phyloP scores from a whole-genome alignment of 2,888 invertebrate genomes.

The Catocala sponsa region DNA sequence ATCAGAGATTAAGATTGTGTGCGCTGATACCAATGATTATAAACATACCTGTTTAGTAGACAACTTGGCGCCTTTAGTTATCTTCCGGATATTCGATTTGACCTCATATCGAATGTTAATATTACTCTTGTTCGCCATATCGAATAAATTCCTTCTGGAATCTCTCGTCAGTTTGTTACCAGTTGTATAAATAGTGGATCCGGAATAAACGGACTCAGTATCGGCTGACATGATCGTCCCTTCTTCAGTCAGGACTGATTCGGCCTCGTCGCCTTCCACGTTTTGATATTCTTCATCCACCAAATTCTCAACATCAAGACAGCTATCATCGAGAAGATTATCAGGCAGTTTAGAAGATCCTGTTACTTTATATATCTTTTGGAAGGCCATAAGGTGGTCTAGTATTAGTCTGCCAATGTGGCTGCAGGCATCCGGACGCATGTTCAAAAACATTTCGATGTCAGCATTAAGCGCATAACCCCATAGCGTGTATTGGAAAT shows the following conservation, averaged over 20 bases:
- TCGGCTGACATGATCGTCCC: constrained; percentile 78
- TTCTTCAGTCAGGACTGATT: constrained; percentile 78
- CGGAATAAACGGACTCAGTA: constrained; percentile 78
- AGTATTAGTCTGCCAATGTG: constrained; percentile 86
- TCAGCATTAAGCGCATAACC: constrained; percentile 87
- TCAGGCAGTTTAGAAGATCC: constrained; percentile 68
- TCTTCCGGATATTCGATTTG: constrained; percentile 79
- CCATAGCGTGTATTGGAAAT: constrained; percentile 87
- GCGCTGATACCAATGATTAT: too few relatives aligned
- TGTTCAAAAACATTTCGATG: constrained; percentile 87
- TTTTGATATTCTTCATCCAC: constrained; percentile 84
- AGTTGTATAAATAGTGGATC: constrained; percentile 76
- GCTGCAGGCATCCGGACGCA: constrained; percentile 88
- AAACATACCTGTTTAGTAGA: constrained; percentile 80
- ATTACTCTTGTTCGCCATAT: constrained; percentile 78
- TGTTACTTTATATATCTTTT: constrained; percentile 81
- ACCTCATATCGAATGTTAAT: constrained; percentile 77
- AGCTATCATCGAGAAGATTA: constrained; percentile 72
- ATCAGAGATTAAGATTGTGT: too few relatives aligned
- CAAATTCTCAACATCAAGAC: constrained; percentile 76
- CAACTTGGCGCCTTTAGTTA: constrained; percentile 81
- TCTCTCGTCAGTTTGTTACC: constrained; percentile 75
- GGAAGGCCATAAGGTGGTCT: constrained; percentile 85
- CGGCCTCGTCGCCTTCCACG: constrained; percentile 78
- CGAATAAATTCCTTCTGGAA: constrained; percentile 79